Base-by-base conservation (phyloP, 30 jellyfish, hydroid and myxozoan genomes). In the Sanderia malayensis region DNA sequence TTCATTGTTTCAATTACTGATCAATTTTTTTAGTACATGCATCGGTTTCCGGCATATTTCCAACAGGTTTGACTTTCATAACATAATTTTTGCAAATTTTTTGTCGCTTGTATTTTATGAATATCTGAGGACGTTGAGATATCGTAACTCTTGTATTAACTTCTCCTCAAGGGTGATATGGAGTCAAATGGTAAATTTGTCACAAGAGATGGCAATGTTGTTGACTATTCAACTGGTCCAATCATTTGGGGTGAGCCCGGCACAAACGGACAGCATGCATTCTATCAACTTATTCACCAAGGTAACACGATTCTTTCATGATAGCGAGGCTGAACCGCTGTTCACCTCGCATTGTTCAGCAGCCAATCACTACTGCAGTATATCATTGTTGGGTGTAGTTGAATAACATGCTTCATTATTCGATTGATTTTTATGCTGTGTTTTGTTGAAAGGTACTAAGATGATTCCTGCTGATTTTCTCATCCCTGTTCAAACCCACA, bases 181-280 rank as follows among this genome's bases (percentile, higher is more conserved):
- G 99, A 94, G 71, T 94, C 99, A 2, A 94, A 94, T 71, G 99
- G 99, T 7, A 94, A 94, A 62, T 59, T 69, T 64, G 97, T 87
- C 47, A 65, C 94, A 13, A 84, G 99, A 10, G 70, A 44, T 46
- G 99, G 99, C 1, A 66, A 79, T 9, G 78, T 67, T 30, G 96
- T 93, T 18, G 65, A 74, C 18, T 94, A 94, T 67, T 75, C 92
- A 44, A 94, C 99, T 0, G 99, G 99, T 15, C 93, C 99, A 18
- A 83, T 94, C 17, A 94, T 94, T 31, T 94, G 99, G 99, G 99
- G 99, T 10, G 99, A 94, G 65, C 99, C 99, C 24, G 99, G 99
- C 46, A 94, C 99, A 6, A 94, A 94, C 76, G 99, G 99, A 6
- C 97, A 94, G 76, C 99, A 94, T 78, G 99, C 99, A 28, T 94